Evolutionary conservation across 2,113 vertebrate species (phyloP).

Genomic region (Tyto alba): DNA sequence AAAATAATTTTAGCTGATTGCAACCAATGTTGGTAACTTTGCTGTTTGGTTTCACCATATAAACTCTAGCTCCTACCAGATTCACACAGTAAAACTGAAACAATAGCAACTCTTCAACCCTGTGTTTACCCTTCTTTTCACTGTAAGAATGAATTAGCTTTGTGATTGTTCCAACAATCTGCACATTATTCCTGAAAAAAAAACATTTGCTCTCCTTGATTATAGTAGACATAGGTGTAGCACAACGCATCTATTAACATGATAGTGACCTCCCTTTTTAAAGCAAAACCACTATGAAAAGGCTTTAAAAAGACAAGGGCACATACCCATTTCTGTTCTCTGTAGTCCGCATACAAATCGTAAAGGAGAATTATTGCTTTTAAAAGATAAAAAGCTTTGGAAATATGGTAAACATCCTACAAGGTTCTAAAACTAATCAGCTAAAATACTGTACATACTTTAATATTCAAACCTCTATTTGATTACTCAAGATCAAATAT

Average conservation of each 20-base stretch:
- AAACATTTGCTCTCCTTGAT: neutral
- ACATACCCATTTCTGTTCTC: conserved; percentile 19
- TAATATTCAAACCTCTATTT: conserved; percentile 56
- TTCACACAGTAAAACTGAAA: neutral
- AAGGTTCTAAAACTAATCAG: conserved; percentile 46
- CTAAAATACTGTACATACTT: conserved; percentile 50
- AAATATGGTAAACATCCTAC: conserved; percentile 61
- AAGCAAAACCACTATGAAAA: neutral
- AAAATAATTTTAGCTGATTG: neutral
- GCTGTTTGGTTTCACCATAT: neutral
- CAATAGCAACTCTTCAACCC: neutral
- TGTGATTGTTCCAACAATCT: neutral
- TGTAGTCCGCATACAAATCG: conserved; percentile 9
- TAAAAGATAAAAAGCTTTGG: conserved; percentile 60
- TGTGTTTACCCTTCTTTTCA: neutral
- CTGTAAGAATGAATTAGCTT: neutral
- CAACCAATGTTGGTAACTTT: neutral
- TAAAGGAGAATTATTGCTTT: conserved; percentile 70
- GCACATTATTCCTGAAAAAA: neutral
- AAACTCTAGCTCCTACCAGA: neutral
- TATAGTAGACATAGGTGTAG: neutral
- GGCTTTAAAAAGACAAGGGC: conserved; percentile 43
- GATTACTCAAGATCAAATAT: conserved; percentile 45
- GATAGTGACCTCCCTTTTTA: neutral
- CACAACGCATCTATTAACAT: neutral